Percentiles rank a stretch among this genome's conserved stretches.
These are phyloP conservation scores for Neotoxoptera formosana DNA, from an alignment of 1,140 invertebrate genomes.

Conservation along the genomic window DNA sequence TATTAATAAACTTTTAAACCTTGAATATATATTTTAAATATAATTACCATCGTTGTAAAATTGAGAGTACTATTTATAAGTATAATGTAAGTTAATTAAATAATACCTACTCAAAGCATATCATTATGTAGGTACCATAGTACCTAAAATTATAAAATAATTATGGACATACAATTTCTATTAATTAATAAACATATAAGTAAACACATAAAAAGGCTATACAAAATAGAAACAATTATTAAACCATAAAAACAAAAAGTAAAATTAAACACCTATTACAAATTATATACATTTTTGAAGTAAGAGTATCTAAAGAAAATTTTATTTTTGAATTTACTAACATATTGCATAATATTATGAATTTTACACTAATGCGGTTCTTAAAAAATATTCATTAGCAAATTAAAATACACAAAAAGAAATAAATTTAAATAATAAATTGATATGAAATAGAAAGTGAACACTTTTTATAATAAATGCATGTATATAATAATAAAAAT, in stretches of 20 bases:
- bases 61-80: neutral
- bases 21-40: neutral
- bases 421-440: too few relatives aligned
- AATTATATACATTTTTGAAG: neutral
- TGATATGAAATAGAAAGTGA: too few relatives aligned
- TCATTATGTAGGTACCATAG: neutral
- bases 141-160: neutral
- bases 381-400: too few relatives aligned
- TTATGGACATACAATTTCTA: neutral
- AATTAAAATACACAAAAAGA: too few relatives aligned
- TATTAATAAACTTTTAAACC: neutral
- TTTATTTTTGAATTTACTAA: too few relatives aligned
- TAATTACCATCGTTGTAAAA: neutral
- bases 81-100: neutral
- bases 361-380: too few relatives aligned
- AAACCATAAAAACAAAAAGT: neutral
- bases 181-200: neutral
- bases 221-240: neutral
- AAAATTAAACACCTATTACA: neutral
- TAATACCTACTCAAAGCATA: neutral
- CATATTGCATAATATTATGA: too few relatives aligned
- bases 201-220: neutral
- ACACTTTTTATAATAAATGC: too few relatives aligned
- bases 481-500: too few relatives aligned
- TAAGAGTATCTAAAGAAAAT: neutral